Evolutionary conservation across 2,797 vertebrate species (phyloP), one percentile per base, ranked within the genome.

Genomic region (Rhincodon typus): DNA sequence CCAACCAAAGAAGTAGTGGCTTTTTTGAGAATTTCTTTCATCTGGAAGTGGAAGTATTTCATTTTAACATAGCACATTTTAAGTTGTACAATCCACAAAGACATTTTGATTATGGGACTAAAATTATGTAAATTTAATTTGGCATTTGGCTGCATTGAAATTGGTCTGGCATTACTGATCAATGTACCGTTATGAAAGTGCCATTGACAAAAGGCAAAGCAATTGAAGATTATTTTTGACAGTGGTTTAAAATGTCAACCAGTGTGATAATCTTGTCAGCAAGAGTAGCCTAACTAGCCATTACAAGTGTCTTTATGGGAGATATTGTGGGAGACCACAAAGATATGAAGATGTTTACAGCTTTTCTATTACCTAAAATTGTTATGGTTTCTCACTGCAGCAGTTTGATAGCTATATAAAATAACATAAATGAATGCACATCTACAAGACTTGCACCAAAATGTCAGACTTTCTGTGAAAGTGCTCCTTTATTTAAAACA

Each of bases 391-490:
- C 94, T 95, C 27, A 77, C 46, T 77, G 94, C 46, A 77, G 77
- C 94, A 19, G 15, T 95, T 95, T 95, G 94, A 77, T 53, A 74
- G 77, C 90, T 66, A 93, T 69, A n/a, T 95, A 46, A 46, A 3
- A 95, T 95, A 77, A 94, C 30, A n/a, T 91, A 57, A 66, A 30
- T 95, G 70, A 95, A 50, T 74, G 34, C 30, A 72, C 94, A 95
- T 77, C 30, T 46, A 95, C 30, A 95, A 95, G 70, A 95, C 46
- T 95, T 72, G 67, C 46, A 95, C 38, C 90, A 93, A 95, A 72
- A 74, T 74, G 46, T 95, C 94, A 95, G 94, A 95, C 94, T 95
- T 95, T 95, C 94, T 95, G 70, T 95, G 94, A 95, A 95, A 95
- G 94, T 95, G 70, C 50, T 74, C 70, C 53, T 95, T 50, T 77